These are phyloP conservation scores for Tapirus terrestris DNA, from an alignment of 2,113 vertebrate species.

Conservation along the genomic window DNA sequence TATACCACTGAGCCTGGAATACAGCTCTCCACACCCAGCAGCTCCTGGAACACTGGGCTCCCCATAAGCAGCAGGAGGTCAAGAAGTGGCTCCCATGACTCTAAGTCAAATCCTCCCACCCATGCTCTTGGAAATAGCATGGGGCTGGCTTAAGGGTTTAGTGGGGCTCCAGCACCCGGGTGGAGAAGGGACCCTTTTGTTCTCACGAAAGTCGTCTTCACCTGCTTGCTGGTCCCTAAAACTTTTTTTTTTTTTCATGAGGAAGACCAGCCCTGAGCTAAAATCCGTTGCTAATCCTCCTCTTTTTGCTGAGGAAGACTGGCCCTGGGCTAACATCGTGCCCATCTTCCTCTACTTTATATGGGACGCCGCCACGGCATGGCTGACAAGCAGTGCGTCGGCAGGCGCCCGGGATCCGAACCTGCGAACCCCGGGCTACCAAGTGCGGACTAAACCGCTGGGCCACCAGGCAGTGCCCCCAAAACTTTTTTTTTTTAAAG, in stretches of 20 bases:
- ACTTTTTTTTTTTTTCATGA: no score
- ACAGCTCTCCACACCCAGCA: not conserved
- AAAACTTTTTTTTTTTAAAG: not conserved
- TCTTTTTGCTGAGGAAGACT: no score
- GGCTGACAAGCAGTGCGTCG: no score
- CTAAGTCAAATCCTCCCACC: not conserved
- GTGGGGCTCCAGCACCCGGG: not conserved
- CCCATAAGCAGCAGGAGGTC: not conserved
- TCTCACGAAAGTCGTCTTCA: not conserved
- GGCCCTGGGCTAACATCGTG: no score
- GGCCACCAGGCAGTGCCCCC: no score
- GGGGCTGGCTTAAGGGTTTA: not conserved
- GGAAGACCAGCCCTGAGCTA: no score
- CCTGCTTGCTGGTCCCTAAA: not conserved
- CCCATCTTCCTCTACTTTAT: no score
- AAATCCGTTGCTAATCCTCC: no score
- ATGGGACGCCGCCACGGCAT: no score
- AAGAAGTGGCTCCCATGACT: not conserved
- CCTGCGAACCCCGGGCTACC: no score
- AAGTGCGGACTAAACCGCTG: no score
- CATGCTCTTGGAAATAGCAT: not conserved
- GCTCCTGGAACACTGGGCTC: accelerated
- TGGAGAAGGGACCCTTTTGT: not conserved
- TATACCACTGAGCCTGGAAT: not conserved
- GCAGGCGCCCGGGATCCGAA: no score